Evolutionary conservation across 2,797 vertebrate genomes (phyloP).

Genomic region (Coracias cyanogaster): DNA sequence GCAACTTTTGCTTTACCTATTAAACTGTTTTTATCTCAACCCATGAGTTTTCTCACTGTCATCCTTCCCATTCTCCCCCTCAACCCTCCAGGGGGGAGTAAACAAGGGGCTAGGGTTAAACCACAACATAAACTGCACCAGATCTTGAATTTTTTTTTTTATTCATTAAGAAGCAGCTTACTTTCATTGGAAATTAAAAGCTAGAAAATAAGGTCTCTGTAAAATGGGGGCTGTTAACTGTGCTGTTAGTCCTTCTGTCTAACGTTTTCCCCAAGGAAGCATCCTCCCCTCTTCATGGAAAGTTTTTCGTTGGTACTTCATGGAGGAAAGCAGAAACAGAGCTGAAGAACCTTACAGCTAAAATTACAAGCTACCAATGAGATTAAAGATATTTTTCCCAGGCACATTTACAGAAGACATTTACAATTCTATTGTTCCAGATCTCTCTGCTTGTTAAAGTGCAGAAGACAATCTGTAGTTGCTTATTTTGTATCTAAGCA

Average conservation of each 20-base stretch:
- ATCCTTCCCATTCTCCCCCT: background rate
- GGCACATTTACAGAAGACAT: constrained; percentile 50
- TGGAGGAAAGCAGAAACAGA: background rate
- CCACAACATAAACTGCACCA: background rate
- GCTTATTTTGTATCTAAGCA: constrained; percentile 87
- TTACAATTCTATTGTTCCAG: constrained; percentile 74
- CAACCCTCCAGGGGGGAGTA: accelerated
- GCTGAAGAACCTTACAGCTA: constrained; percentile 29
- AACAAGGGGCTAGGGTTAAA: background rate
- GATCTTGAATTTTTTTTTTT: background rate
- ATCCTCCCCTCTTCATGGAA: background rate
- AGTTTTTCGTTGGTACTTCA: background rate
- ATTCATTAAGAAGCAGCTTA: background rate
- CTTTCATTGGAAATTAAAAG: background rate
- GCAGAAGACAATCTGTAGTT: constrained; percentile 78
- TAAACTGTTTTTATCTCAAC: background rate
- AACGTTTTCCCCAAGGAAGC: background rate
- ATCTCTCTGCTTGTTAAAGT: constrained; percentile 68
- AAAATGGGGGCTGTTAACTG: background rate
- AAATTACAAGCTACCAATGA: constrained; percentile 39
- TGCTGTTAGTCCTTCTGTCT: background rate
- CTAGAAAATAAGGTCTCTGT: background rate
- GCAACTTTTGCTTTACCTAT: background rate
- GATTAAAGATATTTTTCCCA: constrained; percentile 44
- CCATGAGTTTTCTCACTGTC: background rate